Conservation (phyloP, 2,797 vertebrate species). For the Falco naumanni region DNA sequence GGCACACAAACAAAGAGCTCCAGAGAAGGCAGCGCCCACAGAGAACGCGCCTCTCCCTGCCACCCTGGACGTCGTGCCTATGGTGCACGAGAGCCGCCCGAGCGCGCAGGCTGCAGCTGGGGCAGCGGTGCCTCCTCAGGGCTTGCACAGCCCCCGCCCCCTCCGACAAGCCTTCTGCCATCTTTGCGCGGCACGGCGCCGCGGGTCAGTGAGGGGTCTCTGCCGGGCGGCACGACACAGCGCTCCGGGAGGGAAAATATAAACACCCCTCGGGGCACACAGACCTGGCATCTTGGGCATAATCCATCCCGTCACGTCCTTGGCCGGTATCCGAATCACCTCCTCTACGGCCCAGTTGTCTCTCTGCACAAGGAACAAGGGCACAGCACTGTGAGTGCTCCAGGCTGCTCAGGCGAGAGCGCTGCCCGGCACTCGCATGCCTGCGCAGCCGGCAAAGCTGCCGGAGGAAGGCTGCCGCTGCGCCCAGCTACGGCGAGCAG, state of each 20-base stretch:
- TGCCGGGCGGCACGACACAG: neutral
- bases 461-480: neutral
- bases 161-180: accelerated
- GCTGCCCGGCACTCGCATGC: neutral
- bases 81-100: neutral
- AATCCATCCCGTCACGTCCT: slow-evolving; percentile 90
- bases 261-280: neutral
- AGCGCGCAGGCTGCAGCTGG: neutral
- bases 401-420: neutral
- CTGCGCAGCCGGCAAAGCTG: neutral
- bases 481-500: neutral
- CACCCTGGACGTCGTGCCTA: accelerated
- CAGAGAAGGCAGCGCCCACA: neutral
- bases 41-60: neutral
- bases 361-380: slow-evolving; percentile 67
- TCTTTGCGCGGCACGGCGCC: neutral
- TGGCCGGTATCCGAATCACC: slow-evolving; percentile 86
- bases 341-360: slow-evolving; percentile 88
- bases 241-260: neutral
- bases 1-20: neutral
- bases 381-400: neutral
- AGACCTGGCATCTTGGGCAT: slow-evolving; percentile 89
- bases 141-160: neutral
- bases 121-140: neutral
- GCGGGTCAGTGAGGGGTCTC: neutral